Conservation (phyloP, 2,888 invertebrate genomes). For the Epistrophe grossulariae region DNA sequence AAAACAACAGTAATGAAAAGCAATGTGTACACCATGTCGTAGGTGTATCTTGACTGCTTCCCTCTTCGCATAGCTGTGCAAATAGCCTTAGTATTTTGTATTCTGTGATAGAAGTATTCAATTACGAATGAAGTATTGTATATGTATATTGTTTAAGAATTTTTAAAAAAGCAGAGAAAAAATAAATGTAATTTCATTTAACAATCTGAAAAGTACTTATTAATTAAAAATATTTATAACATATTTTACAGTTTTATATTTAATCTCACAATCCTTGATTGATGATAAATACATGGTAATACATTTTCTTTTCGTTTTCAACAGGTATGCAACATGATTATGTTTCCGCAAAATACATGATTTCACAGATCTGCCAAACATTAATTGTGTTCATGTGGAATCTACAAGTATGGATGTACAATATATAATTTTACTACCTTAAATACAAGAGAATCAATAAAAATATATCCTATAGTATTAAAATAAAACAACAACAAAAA, state of each 20-base stretch:
- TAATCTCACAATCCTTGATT: neutral
- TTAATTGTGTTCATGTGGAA: slow-evolving; percentile 72
- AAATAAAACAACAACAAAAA: slow-evolving; percentile 53
- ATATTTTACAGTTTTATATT: neutral
- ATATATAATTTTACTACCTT: slow-evolving; percentile 75
- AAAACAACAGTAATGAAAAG: too few species aligned
- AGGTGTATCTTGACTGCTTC: too few species aligned
- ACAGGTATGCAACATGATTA: slow-evolving; percentile 62
- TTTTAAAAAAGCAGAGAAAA: too few species aligned
- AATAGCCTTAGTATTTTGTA: too few species aligned
- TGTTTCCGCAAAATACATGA: slow-evolving; percentile 82
- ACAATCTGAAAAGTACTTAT: too few species aligned
- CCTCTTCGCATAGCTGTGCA: too few species aligned
- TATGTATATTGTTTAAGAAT: too few species aligned
- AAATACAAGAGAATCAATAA: slow-evolving; percentile 72
- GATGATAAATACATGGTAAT: neutral
- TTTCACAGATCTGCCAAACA: slow-evolving; percentile 79
- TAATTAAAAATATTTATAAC: too few species aligned
- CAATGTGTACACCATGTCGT: too few species aligned
- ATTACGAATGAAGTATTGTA: too few species aligned
- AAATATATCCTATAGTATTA: slow-evolving; percentile 76
- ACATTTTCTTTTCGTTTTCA: slow-evolving; percentile 1
- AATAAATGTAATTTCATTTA: too few species aligned
- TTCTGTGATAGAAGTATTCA: too few species aligned
- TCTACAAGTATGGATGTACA: slow-evolving; percentile 68